Evolutionary conservation across 2,113 vertebrate genomes (phyloP).

Genomic region (Uria aalge): DNA sequence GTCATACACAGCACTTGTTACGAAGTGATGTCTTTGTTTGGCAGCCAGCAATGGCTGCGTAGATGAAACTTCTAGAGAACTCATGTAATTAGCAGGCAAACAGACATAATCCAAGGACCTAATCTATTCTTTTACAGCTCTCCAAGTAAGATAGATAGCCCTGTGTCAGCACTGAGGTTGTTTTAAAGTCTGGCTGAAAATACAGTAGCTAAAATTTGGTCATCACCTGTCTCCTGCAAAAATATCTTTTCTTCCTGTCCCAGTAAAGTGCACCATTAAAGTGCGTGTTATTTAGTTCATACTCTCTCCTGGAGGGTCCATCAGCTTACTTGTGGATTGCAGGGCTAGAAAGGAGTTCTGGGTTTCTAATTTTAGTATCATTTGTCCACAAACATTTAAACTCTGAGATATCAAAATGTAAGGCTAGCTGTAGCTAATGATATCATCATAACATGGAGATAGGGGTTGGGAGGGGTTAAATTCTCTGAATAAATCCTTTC

Average conservation of each 20-base stretch:
- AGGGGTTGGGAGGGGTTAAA: not conserved
- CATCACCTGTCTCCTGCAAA: not conserved
- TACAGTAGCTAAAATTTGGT: not conserved
- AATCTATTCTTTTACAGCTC: not conserved
- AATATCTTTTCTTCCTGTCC: not conserved
- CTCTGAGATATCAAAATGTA: not conserved
- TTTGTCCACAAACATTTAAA: not conserved
- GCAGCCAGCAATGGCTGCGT: not conserved
- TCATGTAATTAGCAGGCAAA: not conserved
- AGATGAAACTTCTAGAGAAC: not conserved
- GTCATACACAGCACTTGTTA: not conserved
- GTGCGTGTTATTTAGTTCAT: not conserved
- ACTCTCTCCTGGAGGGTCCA: not conserved
- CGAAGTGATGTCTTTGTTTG: not conserved
- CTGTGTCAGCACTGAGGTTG: not conserved
- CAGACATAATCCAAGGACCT: not conserved
- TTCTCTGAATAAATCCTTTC: not conserved
- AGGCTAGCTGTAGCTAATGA: not conserved
- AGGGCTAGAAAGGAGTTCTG: not conserved
- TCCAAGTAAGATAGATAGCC: not conserved
- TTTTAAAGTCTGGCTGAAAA: conserved; percentile 6
- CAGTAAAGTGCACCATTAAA: not conserved
- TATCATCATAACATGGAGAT: rapidly evolving
- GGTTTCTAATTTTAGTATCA: not conserved
- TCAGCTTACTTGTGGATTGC: not conserved